Percentiles rank a stretch among this genome's conserved stretches.
phyloP scores from a whole-genome alignment of 2,797 vertebrate species.

The Cheirogaleus major region DNA sequence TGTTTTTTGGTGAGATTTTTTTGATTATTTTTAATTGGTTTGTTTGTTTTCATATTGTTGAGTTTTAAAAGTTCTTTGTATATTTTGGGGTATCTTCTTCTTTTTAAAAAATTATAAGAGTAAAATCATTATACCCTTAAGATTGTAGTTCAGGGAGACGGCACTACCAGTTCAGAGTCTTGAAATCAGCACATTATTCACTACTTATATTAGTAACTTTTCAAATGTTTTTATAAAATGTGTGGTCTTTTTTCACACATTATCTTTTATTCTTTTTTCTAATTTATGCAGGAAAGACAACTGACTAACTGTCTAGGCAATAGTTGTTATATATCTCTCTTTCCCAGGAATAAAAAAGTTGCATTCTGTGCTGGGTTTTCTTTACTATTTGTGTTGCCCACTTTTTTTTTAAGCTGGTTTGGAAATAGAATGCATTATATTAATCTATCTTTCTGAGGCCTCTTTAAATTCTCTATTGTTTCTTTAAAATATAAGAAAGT shows the following conservation, averaged over 20 bases:
- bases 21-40: neutral
- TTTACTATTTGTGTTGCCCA: neutral
- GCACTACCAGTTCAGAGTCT: neutral
- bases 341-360: neutral
- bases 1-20: neutral
- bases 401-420: neutral
- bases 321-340: neutral
- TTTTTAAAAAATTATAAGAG: neutral
- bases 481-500: neutral
- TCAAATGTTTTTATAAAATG: neutral
- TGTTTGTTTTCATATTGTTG: neutral
- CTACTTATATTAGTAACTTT: neutral
- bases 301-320: neutral
- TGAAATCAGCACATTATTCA: neutral
- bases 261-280: slow-evolving; percentile 2
- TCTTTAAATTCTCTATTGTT: neutral
- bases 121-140: neutral
- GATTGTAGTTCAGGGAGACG: neutral
- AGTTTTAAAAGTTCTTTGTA: neutral
- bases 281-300: neutral
- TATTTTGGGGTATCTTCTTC: neutral
- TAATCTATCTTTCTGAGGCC: neutral
- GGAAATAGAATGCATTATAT: neutral
- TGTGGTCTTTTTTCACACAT: neutral
- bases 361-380: neutral